Evolutionary conservation across 2,113 vertebrate genomes (phyloP).

Genomic region (Suricata suricatta): DNA sequence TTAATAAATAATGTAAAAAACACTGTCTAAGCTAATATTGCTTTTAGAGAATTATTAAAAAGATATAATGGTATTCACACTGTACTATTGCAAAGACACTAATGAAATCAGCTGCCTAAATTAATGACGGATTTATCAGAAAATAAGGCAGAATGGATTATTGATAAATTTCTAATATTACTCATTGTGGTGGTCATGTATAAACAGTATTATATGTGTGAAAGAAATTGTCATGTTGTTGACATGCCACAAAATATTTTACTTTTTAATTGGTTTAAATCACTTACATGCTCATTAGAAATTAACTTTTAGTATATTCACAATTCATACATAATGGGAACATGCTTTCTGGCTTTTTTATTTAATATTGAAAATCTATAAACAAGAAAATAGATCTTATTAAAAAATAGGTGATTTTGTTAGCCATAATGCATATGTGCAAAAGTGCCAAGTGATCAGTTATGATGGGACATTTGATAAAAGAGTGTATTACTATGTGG

Average conservation of each 20-base stretch:
- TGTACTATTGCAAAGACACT: neutral
- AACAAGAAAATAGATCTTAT: neutral
- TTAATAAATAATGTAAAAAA: neutral
- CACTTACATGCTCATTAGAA: neutral
- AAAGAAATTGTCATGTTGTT: neutral
- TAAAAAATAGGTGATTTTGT: neutral
- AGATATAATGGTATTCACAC: neutral
- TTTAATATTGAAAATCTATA: neutral
- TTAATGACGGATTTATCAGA: neutral
- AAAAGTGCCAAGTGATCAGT: neutral
- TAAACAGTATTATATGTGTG: neutral
- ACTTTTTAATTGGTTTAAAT: neutral
- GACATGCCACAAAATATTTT: neutral
- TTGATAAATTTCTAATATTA: neutral
- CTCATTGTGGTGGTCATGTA: neutral
- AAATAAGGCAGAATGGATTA: neutral
- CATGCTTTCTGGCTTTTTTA: neutral
- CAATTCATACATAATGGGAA: neutral
- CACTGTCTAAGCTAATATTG: neutral
- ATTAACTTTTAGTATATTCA: neutral
- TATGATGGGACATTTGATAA: neutral
- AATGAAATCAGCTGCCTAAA: neutral
- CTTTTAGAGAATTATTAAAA: neutral
- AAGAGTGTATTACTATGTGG: neutral
- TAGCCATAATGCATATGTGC: neutral